Conservation (phyloP, 2,113 vertebrate genomes). For the Synodontis membranacea region DNA sequence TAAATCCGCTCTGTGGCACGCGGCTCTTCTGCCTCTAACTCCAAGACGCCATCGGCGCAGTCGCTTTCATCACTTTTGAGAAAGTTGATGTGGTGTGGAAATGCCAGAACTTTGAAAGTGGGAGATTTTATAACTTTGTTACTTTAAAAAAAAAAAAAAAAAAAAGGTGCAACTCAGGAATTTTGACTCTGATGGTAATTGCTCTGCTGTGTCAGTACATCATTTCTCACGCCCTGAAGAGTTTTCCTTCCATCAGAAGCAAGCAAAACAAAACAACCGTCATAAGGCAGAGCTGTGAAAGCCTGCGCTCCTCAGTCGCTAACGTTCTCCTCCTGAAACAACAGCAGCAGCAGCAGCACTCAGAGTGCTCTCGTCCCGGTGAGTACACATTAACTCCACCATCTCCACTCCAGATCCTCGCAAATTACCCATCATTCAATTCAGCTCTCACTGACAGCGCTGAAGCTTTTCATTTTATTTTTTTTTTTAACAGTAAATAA, state of each 20-base stretch:
- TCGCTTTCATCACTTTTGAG: not conserved
- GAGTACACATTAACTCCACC: not conserved
- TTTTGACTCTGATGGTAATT: not conserved
- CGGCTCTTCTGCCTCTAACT: not conserved
- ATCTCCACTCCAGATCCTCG: not conserved
- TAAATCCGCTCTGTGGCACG: not conserved
- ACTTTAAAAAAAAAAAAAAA: no score
- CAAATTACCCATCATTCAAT: conserved; percentile 15
- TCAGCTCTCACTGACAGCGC: not conserved
- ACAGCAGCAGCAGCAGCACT: conserved; percentile 2
- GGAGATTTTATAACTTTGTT: not conserved
- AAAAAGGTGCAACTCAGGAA: not conserved
- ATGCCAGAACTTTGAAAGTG: not conserved
- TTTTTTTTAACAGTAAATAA: not conserved
- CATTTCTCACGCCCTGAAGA: not conserved
- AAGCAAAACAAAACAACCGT: not conserved
- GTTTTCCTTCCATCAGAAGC: not conserved
- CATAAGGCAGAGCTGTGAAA: not conserved
- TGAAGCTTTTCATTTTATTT: no score
- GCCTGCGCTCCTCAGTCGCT: not conserved
- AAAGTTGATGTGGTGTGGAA: not conserved
- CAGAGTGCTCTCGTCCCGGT: not conserved
- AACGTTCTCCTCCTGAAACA: not conserved
- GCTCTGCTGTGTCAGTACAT: not conserved
- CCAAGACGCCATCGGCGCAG: not conserved